Evolutionary conservation across 2,888 invertebrate genomes (phyloP), one percentile per base, ranked within the genome.

Genomic region (Subacronicta megacephala): DNA sequence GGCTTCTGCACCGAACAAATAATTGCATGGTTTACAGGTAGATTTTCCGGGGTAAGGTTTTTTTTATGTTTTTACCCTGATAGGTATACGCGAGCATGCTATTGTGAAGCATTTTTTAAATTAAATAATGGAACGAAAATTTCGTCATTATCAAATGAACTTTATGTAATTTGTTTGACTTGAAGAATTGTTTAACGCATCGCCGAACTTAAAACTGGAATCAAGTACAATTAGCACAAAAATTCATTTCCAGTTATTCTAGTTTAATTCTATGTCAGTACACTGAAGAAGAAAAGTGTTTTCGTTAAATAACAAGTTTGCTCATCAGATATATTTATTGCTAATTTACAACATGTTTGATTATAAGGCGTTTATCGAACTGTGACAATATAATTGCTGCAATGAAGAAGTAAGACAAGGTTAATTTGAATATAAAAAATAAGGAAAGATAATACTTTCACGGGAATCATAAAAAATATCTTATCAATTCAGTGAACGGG

Each of bases 341-440:
- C 6, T 20, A 16, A 23, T 66, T 36, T 18, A 36, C 35, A 45
- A 50, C 41, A 26, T 60, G 44, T 12, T 18, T 35, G 42, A 16
- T 17, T 33, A 67, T 38, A 31, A 42, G 43, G n/a, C 5, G n/a
- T 10, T 17, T 43, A 62, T 62, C 38, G 10, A 26, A 52, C 45
- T 37, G 10, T 37, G 16, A 26, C 13, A 29, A 10, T 31, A 17
- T 7, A 3, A 45, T 35, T 23, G 2, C 12, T 12, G 12, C 38
- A 62, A 45, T 62, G 13, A 12, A 29, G 31, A 66, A 33, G 10
- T 26, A 42, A 51, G 33, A 15, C 16, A 53, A 52, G 69, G 44
- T 31, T 29, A 41, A 4, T n/a, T n/a, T n/a, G n/a, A n/a, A n/a
- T n/a, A n/a, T 33, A 16, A 29, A 37, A 16, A 49, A 9, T 33